Percentiles rank a stretch among this genome's conserved stretches.
Conservation (phyloP, 2,113 vertebrate species). For the Barbus barbus region DNA sequence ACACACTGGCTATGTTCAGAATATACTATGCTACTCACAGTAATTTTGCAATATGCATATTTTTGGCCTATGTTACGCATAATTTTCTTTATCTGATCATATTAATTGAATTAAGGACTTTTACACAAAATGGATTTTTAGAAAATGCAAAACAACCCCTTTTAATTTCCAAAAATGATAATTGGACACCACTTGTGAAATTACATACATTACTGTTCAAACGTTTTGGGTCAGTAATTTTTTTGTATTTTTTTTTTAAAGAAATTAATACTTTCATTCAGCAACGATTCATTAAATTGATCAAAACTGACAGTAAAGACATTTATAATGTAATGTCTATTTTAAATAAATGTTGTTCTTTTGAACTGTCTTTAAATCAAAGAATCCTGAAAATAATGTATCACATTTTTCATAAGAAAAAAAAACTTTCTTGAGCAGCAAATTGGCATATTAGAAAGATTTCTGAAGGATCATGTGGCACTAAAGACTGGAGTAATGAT, state of each 20-base stretch:
- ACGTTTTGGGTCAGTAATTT: not conserved
- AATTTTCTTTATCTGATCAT: not conserved
- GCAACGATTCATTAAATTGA: not conserved
- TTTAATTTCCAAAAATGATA: not conserved
- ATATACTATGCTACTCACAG: not conserved
- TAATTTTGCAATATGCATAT: not conserved
- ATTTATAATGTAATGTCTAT: not conserved
- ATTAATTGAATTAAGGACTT: not conserved
- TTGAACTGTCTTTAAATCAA: no score
- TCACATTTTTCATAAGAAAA: no score
- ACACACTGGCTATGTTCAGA: not conserved
- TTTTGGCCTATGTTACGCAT: not conserved
- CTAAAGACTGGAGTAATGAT: no score
- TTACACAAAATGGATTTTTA: not conserved
- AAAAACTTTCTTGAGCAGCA: no score
- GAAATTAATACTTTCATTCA: not conserved
- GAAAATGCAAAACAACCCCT: not conserved
- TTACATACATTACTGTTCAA: not conserved
- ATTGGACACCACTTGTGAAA: not conserved
- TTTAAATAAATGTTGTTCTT: not conserved
- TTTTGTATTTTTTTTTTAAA: no score
- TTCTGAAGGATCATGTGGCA: no score
- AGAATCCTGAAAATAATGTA: no score
- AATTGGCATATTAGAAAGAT: no score
- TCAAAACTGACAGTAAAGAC: not conserved